These are phyloP conservation scores for Atta colombica DNA, from an alignment of 1,140 invertebrate genomes.

Conservation along the genomic window DNA sequence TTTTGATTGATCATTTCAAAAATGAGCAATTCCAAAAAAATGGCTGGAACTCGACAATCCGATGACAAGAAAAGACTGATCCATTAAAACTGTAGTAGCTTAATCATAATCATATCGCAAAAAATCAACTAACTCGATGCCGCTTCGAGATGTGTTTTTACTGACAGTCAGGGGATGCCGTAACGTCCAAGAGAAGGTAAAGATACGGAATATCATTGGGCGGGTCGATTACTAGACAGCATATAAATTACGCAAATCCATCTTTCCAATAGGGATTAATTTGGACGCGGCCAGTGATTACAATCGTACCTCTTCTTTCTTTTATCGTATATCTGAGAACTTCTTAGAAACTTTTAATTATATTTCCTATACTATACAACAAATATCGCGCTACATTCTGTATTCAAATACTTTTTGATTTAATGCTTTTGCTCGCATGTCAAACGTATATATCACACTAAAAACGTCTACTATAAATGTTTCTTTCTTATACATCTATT, in stretches of 20 bases:
- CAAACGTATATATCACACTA: background rate
- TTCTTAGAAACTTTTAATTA: constrained; percentile 36
- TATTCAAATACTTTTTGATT: constrained; percentile 29
- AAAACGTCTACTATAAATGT: constrained; percentile 1
- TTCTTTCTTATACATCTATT: background rate
- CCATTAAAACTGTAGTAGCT: constrained; percentile 21
- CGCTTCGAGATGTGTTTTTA: constrained; percentile 15
- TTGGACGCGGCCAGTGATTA: constrained; percentile 21
- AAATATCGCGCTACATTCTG: constrained; percentile 29
- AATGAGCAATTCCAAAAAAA: background rate
- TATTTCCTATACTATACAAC: background rate
- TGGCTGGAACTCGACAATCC: background rate
- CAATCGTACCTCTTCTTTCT: background rate
- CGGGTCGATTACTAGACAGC: constrained; percentile 31
- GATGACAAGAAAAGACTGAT: constrained; percentile 23
- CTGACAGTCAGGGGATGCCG: background rate
- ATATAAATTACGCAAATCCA: constrained; percentile 51
- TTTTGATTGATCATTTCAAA: background rate
- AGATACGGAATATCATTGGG: constrained; percentile 13
- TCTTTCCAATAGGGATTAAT: constrained; percentile 46
- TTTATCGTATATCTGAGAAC: background rate
- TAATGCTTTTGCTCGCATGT: constrained; percentile 11
- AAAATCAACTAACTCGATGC: background rate
- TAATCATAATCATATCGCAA: background rate
- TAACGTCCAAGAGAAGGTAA: constrained; percentile 23